Percentiles rank a stretch among this genome's conserved stretches.
Conservation (phyloP, 2,888 invertebrate genomes). For the Morpho deidamia region DNA sequence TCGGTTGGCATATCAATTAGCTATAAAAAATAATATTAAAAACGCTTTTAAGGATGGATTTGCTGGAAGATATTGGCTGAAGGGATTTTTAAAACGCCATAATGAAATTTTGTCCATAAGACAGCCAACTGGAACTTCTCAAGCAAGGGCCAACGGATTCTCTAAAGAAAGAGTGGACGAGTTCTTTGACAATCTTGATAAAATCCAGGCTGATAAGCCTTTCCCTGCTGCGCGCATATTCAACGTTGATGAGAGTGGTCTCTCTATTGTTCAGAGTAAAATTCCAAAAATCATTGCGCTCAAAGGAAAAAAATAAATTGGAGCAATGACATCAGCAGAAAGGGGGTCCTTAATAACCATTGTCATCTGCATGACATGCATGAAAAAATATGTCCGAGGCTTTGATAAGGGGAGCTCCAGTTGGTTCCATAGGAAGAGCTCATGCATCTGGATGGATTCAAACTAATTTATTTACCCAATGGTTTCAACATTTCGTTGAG, state of each 20-base stretch:
- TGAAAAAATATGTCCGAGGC: conserved; percentile 11
- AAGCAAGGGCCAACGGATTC: conserved; percentile 21
- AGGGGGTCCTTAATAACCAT: conserved; percentile 13
- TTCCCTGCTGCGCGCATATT: background rate
- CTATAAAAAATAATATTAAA: conserved; percentile 13
- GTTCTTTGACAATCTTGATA: conserved; percentile 15
- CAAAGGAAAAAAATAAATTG: conserved; percentile 20
- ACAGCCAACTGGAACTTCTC: conserved; percentile 21
- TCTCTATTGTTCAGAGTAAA: background rate
- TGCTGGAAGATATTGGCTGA: conserved; percentile 22
- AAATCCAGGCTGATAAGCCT: background rate
- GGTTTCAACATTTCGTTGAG: conserved; percentile 9
- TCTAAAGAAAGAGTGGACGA: conserved; percentile 23
- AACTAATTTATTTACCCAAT: conserved; percentile 6
- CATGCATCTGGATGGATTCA: conserved; percentile 10
- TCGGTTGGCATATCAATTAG: conserved; percentile 18
- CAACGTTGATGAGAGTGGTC: background rate
- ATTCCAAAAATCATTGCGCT: conserved; percentile 13
- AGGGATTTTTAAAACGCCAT: conserved; percentile 20
- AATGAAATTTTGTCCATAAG: conserved; percentile 12
- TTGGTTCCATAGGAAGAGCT: conserved; percentile 8
- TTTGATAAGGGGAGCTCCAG: conserved; percentile 14
- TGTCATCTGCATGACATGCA: conserved; percentile 15
- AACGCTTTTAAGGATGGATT: conserved; percentile 12
- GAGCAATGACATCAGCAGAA: conserved; percentile 18